phyloP scores from a whole-genome alignment of 1,140 invertebrate genomes.

The Neotoxoptera formosana region DNA sequence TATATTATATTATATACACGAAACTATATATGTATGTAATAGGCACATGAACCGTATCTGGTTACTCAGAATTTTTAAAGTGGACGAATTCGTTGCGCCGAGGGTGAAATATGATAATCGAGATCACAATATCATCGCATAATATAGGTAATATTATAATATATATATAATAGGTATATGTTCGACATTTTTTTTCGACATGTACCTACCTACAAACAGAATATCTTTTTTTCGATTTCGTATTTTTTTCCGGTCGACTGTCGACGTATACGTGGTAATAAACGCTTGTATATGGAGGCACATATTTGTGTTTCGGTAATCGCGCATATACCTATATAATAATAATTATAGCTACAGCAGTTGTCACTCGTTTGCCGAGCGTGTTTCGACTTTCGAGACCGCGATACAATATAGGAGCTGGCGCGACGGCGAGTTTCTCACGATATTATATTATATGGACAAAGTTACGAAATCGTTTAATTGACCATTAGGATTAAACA shows the following conservation, averaged over 20 bases:
- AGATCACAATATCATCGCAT: not conserved
- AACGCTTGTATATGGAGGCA: not conserved
- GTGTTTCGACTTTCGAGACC: not conserved
- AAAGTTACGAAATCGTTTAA: not conserved
- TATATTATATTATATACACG: not conserved
- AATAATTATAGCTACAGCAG: not conserved
- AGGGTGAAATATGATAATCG: conserved; percentile 48
- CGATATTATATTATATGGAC: too few relatives aligned
- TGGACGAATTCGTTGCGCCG: conserved; percentile 4
- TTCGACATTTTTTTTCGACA: not conserved
- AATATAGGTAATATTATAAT: too few relatives aligned
- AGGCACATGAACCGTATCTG: conserved; percentile 6
- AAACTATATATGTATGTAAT: not conserved
- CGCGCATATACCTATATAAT: too few relatives aligned
- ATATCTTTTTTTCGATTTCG: not conserved
- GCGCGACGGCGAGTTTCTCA: not conserved
- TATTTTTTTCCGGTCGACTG: not conserved
- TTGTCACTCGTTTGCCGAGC: not conserved
- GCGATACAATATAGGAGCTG: not conserved
- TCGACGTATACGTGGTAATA: not conserved
- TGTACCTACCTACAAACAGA: not conserved
- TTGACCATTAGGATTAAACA: conserved; percentile 2
- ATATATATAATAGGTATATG: not conserved
- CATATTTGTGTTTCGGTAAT: not conserved
- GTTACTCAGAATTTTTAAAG: conserved; percentile 11